phyloP scores from a whole-genome alignment of 2,888 invertebrate genomes.

The Meganola albula region DNA sequence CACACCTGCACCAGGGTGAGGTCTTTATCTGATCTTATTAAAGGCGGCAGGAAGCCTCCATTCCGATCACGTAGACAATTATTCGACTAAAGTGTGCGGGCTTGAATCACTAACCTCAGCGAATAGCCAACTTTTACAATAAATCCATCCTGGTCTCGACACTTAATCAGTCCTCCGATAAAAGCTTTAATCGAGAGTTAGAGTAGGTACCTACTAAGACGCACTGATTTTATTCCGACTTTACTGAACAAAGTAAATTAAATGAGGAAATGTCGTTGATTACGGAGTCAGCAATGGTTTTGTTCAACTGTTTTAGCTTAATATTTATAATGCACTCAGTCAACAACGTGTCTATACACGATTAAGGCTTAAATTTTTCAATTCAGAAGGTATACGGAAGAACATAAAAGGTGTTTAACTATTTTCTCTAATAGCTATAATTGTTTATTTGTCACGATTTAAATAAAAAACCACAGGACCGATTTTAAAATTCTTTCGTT shows the following conservation, averaged over 20 bases:
- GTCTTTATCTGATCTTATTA: conserved; percentile 72
- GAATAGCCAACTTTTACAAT: conserved; percentile 77
- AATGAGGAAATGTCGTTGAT: conserved; percentile 36
- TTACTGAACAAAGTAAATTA: conserved; percentile 53
- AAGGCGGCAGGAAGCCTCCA: conserved; percentile 57
- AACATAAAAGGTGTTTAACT: too few species aligned
- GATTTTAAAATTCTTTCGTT: too few species aligned
- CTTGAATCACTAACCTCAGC: conserved; percentile 74
- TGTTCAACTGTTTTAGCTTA: conserved; percentile 19
- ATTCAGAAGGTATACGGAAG: too few species aligned
- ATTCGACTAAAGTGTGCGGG: conserved; percentile 75
- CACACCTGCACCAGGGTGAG: conserved; percentile 47
- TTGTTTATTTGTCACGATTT: too few species aligned
- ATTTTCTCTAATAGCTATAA: too few species aligned
- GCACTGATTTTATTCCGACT: conserved; percentile 52
- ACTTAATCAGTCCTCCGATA: conserved; percentile 76
- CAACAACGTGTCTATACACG: too few species aligned
- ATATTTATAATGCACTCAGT: too few species aligned
- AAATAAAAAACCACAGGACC: too few species aligned
- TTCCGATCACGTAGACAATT: conserved; percentile 77
- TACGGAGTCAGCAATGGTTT: conserved; percentile 35
- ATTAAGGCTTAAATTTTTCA: too few species aligned
- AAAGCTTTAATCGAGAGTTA: conserved; percentile 74
- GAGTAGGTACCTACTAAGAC: conserved; percentile 49
- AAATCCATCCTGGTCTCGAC: conserved; percentile 74